Evolutionary conservation across 2,797 vertebrate species (phyloP).

Genomic region (Mastacembelus armatus): DNA sequence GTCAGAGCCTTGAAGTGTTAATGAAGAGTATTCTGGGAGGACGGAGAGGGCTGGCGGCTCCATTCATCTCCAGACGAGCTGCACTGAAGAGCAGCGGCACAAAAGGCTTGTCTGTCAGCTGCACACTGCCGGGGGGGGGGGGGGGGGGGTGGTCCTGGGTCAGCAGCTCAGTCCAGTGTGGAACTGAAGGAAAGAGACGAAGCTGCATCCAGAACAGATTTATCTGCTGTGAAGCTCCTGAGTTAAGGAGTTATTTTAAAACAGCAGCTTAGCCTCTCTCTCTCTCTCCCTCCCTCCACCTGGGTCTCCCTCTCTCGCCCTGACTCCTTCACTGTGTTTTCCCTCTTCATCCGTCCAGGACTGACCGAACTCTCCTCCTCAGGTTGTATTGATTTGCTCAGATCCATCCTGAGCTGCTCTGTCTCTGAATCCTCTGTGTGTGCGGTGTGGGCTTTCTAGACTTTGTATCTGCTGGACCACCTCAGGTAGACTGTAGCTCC

Average conservation of each 20-base stretch:
- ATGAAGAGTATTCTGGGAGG: constrained; percentile 76
- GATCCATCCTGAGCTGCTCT: too few relatives aligned
- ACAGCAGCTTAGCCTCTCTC: constrained; percentile 56
- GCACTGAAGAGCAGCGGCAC: constrained; percentile 50
- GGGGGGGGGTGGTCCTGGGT: constrained; percentile 8
- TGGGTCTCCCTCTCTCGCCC: neutral
- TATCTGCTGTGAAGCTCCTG: too few relatives aligned
- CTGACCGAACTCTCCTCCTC: constrained; percentile 41
- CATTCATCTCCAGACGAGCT: constrained; percentile 63
- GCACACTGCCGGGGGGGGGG: neutral
- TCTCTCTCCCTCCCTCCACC: constrained; percentile 14
- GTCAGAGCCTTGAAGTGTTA: constrained; percentile 83
- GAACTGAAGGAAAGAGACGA: neutral
- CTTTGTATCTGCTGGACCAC: constrained; percentile 15
- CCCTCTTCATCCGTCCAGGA: constrained; percentile 37
- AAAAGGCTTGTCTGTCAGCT: constrained; percentile 31
- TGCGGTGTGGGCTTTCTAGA: neutral
- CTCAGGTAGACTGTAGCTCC: neutral
- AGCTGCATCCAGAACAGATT: constrained; percentile 20
- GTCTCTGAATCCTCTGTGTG: neutral
- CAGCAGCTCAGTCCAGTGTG: neutral
- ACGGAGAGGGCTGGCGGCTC: constrained; percentile 59
- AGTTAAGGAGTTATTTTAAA: constrained; percentile 67
- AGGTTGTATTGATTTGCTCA: constrained; percentile 83
- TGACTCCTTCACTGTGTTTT: constrained; percentile 13